Percentiles rank a stretch among this genome's conserved stretches.
Conservation (phyloP, 1,140 invertebrate species). For the Drosophila fuyamai region DNA sequence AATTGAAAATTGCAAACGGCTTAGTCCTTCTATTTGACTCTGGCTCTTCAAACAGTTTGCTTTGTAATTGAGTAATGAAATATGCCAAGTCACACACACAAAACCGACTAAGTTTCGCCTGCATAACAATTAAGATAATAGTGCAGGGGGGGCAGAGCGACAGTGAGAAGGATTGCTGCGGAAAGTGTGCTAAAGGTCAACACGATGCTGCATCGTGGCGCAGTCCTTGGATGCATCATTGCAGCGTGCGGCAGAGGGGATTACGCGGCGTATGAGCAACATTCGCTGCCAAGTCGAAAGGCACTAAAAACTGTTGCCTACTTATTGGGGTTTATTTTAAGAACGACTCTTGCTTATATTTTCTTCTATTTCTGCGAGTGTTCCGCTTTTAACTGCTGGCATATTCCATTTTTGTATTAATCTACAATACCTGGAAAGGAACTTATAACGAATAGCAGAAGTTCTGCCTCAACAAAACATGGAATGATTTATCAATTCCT, state of each 20-base stretch:
- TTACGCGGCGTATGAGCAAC: conserved; percentile 28
- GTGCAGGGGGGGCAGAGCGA: not conserved
- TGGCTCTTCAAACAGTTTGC: conserved; percentile 49
- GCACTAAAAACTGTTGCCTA: conserved; percentile 6
- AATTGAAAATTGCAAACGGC: conserved; percentile 71
- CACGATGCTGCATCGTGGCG: conserved; percentile 30
- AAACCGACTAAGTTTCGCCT: conserved; percentile 20
- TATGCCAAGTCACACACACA: conserved; percentile 40
- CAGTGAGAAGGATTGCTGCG: conserved; percentile 15
- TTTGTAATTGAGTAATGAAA: conserved; percentile 78
- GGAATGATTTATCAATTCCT: no score
- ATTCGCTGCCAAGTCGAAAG: not conserved
- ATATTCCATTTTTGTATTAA: no score
- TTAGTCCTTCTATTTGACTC: conserved; percentile 20
- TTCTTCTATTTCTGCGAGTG: not conserved
- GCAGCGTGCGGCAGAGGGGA: conserved; percentile 10
- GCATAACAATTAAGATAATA: conserved; percentile 61
- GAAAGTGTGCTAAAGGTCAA: conserved; percentile 33
- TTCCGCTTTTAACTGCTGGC: not conserved
- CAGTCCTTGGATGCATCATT: conserved; percentile 38
- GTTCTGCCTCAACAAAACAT: no score
- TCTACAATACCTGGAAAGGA: not conserved
- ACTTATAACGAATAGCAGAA: no score
- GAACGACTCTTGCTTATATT: not conserved
- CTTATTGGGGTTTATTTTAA: not conserved